Evolutionary conservation across 2,888 invertebrate genomes (phyloP).

Genomic region (Andricus curvator): DNA sequence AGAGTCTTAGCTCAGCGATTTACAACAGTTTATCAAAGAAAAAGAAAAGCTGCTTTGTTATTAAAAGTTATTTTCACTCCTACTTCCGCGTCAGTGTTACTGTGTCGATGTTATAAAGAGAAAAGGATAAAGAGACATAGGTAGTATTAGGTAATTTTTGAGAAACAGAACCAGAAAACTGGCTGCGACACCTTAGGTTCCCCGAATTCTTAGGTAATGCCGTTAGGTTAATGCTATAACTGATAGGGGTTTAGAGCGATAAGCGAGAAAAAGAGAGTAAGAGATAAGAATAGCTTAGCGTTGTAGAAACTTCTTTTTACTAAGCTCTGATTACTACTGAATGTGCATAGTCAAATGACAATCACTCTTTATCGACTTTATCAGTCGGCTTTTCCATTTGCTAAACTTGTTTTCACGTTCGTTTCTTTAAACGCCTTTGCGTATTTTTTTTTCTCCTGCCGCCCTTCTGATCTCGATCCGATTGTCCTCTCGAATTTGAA

Average conservation of each 20-base stretch:
- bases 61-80: conserved; percentile 22
- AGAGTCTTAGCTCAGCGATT: conserved; percentile 41
- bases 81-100: conserved; percentile 42
- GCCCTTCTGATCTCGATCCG: conserved; percentile 56
- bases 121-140: conserved; percentile 42
- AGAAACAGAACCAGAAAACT: conserved; percentile 23
- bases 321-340: conserved; percentile 56
- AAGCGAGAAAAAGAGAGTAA: conserved; percentile 57
- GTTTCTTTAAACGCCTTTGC: conserved; percentile 45
- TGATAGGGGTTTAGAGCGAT: conserved; percentile 34
- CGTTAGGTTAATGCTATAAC: conserved; percentile 13
- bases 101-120: conserved; percentile 43
- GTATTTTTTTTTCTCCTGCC: conserved; percentile 58
- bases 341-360: conserved; percentile 75
- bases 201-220: conserved; percentile 23
- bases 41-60: conserved; percentile 17
- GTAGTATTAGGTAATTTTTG: conserved; percentile 26
- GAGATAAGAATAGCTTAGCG: conserved; percentile 62
- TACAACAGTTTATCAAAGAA: conserved; percentile 1
- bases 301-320: conserved; percentile 69
- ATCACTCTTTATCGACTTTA: conserved; percentile 75
- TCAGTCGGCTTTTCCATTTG: conserved; percentile 59
- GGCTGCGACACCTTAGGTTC: conserved; percentile 11
- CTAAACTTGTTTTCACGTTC: conserved; percentile 41
- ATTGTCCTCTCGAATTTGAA: background rate